Percentiles rank a stretch among this genome's conserved stretches.
Conservation (phyloP, 2,113 vertebrate species). For the Chlamydotis undulata region DNA sequence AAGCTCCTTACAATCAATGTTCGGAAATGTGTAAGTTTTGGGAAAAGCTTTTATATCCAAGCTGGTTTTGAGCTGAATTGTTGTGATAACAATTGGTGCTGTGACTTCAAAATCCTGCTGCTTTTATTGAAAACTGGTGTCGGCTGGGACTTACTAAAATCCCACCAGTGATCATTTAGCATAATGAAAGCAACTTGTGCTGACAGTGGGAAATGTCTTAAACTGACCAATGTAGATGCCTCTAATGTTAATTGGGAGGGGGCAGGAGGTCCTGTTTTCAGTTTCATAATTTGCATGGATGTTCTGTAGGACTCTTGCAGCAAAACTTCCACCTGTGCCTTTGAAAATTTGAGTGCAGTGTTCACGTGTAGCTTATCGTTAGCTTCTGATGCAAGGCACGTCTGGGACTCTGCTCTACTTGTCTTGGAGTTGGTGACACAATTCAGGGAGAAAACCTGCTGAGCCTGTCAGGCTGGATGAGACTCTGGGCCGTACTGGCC, state of each 20-base stretch:
- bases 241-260: background rate
- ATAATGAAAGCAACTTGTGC: background rate
- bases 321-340: background rate
- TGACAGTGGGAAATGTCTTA: background rate
- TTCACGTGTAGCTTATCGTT: background rate
- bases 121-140: background rate
- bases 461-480: slow-evolving; percentile 27
- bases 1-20: background rate
- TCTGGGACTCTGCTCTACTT: slow-evolving; percentile 11
- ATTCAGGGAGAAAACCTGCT: slow-evolving; percentile 34
- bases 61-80: background rate
- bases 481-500: slow-evolving; percentile 46
- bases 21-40: background rate
- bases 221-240: background rate
- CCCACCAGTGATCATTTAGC: background rate
- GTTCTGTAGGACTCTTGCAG: background rate
- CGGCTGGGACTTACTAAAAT: background rate
- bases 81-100: background rate
- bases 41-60: background rate
- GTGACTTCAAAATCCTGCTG: background rate
- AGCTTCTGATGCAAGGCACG: background rate
- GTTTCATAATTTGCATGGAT: background rate
- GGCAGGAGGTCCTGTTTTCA: background rate
- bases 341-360: background rate
- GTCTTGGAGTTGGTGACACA: slow-evolving; percentile 28